phyloP scores from a whole-genome alignment of 1,140 invertebrate species.

The Bombyx mori region DNA sequence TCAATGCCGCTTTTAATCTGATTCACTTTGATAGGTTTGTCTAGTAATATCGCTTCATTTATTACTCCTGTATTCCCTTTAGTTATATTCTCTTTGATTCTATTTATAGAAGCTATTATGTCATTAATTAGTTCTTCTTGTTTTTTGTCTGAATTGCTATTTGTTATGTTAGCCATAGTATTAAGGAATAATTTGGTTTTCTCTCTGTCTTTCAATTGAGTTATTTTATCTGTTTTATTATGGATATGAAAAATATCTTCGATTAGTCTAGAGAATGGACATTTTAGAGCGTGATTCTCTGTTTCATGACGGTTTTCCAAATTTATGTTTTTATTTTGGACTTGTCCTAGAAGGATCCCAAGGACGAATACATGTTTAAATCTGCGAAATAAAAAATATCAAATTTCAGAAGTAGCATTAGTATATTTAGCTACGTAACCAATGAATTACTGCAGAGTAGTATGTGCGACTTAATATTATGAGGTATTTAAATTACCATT shows the following conservation, averaged over 20 bases:
- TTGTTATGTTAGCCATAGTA: conserved; percentile 34
- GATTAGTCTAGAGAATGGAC: conserved; percentile 55
- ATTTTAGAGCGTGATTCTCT: conserved; percentile 31
- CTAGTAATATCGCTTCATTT: conserved; percentile 54
- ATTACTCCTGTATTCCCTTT: conserved; percentile 25
- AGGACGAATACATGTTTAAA: conserved; percentile 29
- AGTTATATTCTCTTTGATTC: conserved; percentile 54
- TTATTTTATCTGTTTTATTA: conserved; percentile 30
- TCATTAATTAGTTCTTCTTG: conserved; percentile 53
- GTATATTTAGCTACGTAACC: not conserved
- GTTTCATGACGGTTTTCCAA: conserved; percentile 2
- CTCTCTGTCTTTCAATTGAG: conserved; percentile 28
- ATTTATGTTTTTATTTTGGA: conserved; percentile 9
- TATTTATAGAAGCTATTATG: conserved; percentile 60
- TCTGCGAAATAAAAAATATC: conserved; percentile 20
- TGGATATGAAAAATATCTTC: conserved; percentile 60
- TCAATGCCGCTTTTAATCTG: conserved; percentile 51
- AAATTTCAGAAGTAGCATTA: not conserved
- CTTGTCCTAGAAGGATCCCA: conserved; percentile 7
- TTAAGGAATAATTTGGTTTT: conserved; percentile 37
- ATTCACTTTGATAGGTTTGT: conserved; percentile 25
- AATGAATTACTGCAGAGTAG: too few relatives aligned
- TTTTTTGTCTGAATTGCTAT: conserved; percentile 30
- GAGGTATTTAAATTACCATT: too few relatives aligned
- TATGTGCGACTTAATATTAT: too few relatives aligned